Conservation (phyloP, 2,888 invertebrate genomes). For the Platerodrilus igneus region DNA sequence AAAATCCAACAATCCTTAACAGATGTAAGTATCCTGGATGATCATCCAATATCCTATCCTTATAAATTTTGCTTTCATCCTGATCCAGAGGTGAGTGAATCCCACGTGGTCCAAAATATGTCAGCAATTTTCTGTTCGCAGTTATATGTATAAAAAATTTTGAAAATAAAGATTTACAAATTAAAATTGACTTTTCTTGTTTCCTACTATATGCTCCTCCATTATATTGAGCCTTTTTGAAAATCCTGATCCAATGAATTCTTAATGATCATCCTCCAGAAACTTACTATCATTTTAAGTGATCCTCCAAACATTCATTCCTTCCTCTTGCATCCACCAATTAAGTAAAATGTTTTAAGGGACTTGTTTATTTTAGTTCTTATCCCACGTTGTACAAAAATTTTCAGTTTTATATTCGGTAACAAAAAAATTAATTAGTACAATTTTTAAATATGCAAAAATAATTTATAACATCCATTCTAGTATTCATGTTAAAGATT, state of each 20-base stretch:
- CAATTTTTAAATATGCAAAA: conserved; percentile 3
- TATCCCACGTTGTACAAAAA: conserved; percentile 25
- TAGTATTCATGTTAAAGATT: no score
- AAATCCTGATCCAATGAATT: conserved; percentile 9
- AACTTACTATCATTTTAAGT: conserved; percentile 15
- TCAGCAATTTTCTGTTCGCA: conserved; percentile 6
- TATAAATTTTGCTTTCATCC: conserved; percentile 8
- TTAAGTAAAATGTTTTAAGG: conserved; percentile 22
- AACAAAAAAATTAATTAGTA: conserved; percentile 23
- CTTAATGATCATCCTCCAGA: conserved; percentile 12
- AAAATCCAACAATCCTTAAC: conserved; percentile 9
- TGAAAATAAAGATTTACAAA: conserved; percentile 4
- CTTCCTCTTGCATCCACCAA: conserved; percentile 25
- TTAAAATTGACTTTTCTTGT: conserved; percentile 1
- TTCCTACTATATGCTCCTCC: conserved; percentile 8
- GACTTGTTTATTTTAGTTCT: conserved; percentile 22
- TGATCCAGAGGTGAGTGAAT: conserved; percentile 11
- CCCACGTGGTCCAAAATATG: conserved; percentile 18
- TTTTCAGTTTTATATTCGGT: conserved; percentile 17
- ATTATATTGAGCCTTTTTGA: conserved; percentile 1
- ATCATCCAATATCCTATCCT: conserved; percentile 18
- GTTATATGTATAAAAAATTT: no score
- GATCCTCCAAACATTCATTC: conserved; percentile 26
- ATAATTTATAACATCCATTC: conserved; percentile 4
- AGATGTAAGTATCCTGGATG: conserved; percentile 1